Evolutionary conservation across 2,888 invertebrate genomes (phyloP), one percentile per base, ranked within the genome.

Genomic region (Clistopyga incitator): DNA sequence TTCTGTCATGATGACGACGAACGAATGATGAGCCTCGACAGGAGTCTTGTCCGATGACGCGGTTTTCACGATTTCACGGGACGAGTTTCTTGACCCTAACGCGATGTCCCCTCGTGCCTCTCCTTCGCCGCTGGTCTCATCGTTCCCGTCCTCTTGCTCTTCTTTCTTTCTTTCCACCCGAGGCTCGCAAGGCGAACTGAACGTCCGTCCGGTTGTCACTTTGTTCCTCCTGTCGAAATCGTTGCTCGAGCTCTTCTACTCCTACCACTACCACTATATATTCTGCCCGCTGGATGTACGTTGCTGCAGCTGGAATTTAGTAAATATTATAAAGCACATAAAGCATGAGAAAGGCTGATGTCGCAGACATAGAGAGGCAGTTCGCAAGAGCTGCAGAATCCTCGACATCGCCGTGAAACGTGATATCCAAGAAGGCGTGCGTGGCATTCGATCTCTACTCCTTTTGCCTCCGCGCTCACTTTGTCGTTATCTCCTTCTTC

Each of bases 371-470:
- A 84, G 68, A 72, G 47, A 52, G 61, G 25, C 11, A 34, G 68
- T 64, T 59, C 79, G 83, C 83, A 75, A 72, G 78, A 80, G 71
- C 50, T 25, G 67, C 47, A 42, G 71, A 71, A 79, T 56, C 75
- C 77, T 76, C 71, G 72, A 79, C 74, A 81, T 85, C 78, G 88
- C 82, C 85, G 84, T 87, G 91, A 90, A 90, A 91, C 85, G 85
- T 84, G 90, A 90, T 89, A 90, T 87, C 84, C 85, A 78, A 83
- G 85, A 84, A 86, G 87, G 78, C 83, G 85, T 84, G 78, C 76
- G 68, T 79, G 78, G 84, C 84, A 86, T 85, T 85, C 81, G 79
- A 84, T 85, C 82, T 78, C 79, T 71, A 82, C 82, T 84, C 78
- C 81, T 78, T 83, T 81, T 84, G 83, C 82, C 75, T 61, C 59